These are phyloP conservation scores for Nephila pilipes DNA, from an alignment of 1,140 invertebrate species.

Conservation along the genomic window DNA sequence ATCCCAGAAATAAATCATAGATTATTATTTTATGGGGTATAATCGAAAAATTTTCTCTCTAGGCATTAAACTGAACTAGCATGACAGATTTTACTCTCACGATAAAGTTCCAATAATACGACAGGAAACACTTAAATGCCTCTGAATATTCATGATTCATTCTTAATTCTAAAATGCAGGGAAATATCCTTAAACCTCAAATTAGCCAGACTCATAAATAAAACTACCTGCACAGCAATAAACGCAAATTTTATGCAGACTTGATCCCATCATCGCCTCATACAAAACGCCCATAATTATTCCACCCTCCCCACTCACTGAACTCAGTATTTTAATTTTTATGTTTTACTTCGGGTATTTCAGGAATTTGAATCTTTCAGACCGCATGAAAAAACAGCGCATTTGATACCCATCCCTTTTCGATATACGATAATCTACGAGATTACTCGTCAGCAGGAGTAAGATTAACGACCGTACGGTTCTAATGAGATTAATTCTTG, in stretches of 20 bases:
- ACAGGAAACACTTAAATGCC: constrained; percentile 7
- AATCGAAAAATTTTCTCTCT: neutral
- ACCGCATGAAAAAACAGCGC: neutral
- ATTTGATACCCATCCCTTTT: neutral
- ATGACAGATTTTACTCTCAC: neutral
- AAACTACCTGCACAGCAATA: constrained; percentile 28
- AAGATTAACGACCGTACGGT: constrained; percentile 49
- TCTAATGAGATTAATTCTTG: constrained; percentile 72
- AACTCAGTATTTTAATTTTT: neutral
- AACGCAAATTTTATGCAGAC: constrained; percentile 29
- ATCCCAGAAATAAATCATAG: neutral
- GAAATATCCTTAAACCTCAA: neutral
- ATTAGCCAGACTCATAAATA: constrained; percentile 22
- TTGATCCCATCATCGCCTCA: constrained; percentile 28
- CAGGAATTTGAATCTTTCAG: neutral
- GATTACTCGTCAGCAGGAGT: constrained; percentile 45
- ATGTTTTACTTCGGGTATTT: neutral
- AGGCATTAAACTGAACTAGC: neutral
- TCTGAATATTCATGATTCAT: constrained; percentile 24
- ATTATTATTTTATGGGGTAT: neutral
- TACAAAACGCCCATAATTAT: constrained; percentile 41
- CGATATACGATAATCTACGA: constrained; percentile 55
- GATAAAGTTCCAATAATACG: neutral
- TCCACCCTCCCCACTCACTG: neutral
- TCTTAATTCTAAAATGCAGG: neutral